phyloP scores from a whole-genome alignment of 2,888 invertebrate species.

The Nemapogon koenigi region DNA sequence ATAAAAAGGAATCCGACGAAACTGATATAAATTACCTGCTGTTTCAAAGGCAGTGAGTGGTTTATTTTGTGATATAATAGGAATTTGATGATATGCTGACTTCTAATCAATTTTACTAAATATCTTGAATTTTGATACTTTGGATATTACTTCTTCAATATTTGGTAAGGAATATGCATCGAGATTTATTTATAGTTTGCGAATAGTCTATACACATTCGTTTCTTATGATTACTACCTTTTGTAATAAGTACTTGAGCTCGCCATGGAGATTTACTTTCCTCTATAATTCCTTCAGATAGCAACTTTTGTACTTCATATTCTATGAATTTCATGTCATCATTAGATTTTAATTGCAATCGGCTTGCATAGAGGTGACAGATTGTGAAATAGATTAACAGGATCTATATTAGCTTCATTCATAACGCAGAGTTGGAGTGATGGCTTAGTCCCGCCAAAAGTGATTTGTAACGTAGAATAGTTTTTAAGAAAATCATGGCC shows the following conservation, averaged over 20 bases:
- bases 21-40: too few relatives aligned
- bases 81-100: too few relatives aligned
- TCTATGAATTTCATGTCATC: not conserved
- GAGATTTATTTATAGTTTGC: conserved; percentile 5
- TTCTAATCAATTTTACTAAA: too few relatives aligned
- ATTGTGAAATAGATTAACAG: not conserved
- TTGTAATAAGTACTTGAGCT: conserved; percentile 1
- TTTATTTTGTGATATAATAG: too few relatives aligned
- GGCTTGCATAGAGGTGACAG: not conserved
- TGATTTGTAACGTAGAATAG: not conserved
- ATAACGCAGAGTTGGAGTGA: not conserved
- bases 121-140: too few relatives aligned
- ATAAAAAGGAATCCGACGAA: too few relatives aligned
- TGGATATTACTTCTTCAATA: too few relatives aligned
- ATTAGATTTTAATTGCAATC: not conserved
- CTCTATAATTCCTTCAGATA: not conserved
- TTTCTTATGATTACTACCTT: not conserved
- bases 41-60: too few relatives aligned
- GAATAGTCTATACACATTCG: not conserved
- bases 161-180: too few relatives aligned
- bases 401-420: conserved; percentile 1
- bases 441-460: not conserved
- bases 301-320: not conserved
- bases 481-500: conserved; percentile 1
- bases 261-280: conserved; percentile 1